A percentile compares a stretch with the other conserved stretches of the same genome.
These are phyloP conservation scores for Hemaris fuciformis DNA, from an alignment of 2,888 invertebrate genomes.

Conservation along the genomic window DNA sequence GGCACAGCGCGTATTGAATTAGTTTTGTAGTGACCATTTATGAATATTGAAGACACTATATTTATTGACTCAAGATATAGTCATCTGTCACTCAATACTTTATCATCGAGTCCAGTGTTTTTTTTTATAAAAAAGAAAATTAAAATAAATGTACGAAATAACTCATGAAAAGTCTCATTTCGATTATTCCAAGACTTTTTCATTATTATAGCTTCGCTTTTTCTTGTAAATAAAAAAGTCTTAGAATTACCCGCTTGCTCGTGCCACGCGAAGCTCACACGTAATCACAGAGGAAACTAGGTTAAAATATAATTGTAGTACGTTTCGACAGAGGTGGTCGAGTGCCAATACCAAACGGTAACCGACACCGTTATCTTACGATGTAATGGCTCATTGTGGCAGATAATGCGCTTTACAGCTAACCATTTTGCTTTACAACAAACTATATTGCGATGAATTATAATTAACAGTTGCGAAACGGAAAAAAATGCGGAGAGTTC, in stretches of 20 bases:
- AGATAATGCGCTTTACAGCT: constrained; percentile 8
- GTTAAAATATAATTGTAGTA: constrained; percentile 51
- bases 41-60: no score
- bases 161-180: no score
- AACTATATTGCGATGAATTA: constrained; percentile 11
- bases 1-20: no score
- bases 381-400: constrained; percentile 6
- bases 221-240: neutral
- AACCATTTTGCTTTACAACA: constrained; percentile 14
- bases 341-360: constrained; percentile 45
- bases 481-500: neutral
- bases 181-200: no score
- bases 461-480: constrained; percentile 12
- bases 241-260: neutral
- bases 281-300: constrained; percentile 54
- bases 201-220: neutral
- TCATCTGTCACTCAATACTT: no score
- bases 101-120: no score
- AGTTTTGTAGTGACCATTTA: no score
- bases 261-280: constrained; percentile 23
- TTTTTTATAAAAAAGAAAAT: no score
- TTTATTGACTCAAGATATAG: no score
- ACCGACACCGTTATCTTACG: constrained; percentile 39
- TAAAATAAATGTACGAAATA: no score
- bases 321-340: constrained; percentile 47